Evolutionary conservation across 2,113 vertebrate species (phyloP).

Genomic region (Oreochromis aureus): DNA sequence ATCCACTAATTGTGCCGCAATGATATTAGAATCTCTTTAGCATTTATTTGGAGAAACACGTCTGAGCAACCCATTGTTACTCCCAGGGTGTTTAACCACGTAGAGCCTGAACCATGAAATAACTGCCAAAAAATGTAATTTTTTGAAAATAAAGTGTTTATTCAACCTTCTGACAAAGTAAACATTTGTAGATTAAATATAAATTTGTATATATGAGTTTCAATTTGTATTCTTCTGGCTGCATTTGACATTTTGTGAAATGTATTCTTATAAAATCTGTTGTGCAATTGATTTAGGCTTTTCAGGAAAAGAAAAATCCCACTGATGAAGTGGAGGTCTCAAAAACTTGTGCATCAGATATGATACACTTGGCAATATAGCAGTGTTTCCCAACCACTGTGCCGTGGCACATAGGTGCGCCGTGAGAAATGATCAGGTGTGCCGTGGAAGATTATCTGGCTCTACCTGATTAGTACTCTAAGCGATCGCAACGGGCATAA

Average conservation of each 20-base stretch:
- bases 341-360: neutral
- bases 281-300: neutral
- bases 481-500: neutral
- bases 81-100: neutral
- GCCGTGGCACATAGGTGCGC: neutral
- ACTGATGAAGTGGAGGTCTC: neutral
- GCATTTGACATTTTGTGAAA: neutral
- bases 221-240: neutral
- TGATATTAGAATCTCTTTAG: neutral
- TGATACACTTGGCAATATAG: neutral
- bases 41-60: neutral
- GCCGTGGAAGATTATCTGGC: neutral
- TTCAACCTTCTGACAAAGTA: neutral
- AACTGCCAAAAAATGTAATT: neutral
- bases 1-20: neutral
- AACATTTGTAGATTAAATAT: neutral
- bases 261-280: neutral
- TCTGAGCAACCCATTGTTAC: neutral
- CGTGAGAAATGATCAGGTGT: neutral
- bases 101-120: neutral
- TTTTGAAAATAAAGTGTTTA: neutral
- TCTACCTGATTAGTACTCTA: neutral
- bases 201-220: neutral
- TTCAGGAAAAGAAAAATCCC: neutral
- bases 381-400: neutral